Evolutionary conservation across 37 sponge, comb jelly and placozoan genomes (phyloP), one percentile per base, ranked within the genome.

Genomic region (Halisarca cf. caerulea): DNA sequence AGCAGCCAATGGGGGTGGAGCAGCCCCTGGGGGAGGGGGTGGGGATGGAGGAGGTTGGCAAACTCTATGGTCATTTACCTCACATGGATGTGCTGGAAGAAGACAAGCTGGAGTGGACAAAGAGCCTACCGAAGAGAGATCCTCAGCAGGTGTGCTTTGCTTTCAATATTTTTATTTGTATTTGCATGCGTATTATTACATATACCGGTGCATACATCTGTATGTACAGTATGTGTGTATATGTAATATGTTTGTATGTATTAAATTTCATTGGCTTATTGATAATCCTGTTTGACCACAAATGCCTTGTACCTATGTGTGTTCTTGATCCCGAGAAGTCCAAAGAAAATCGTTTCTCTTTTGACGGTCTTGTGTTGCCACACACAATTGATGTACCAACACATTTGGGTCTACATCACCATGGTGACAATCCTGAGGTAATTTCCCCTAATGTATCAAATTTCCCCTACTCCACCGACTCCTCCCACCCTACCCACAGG

Each of bases 71-170:
- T 17, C 17, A 42, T 23, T 96, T 95, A 92, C 39, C 91, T 1
- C 92, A 96, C 81, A 94, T 94, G 90, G 92, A 96, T 47, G 80
- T 87, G 32, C 58, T 89, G 24, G 95, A 96, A 80, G 77, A 35
- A 17, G 97, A 93, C 57, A 96, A 94, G 61, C 32, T 94, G 87
- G 86, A 94, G 62, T 96, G 97, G 97, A 94, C 90, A 88, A 66
- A 37, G 42, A 40, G 42, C 23, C 2, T 74, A 40, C 77, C 77
- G 8, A 44, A 40, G 0, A 40, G 2, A 41, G 24, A 39, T 1
- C 42, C 30, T 1, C 2, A 36, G 18, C 35, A 68, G 51, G 51
- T 47, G 51, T 11, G 11, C 11, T 6, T 47, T 47, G n/a, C 15
- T 62, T 15, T n/a, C 15, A 6, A 15, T 62, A 7, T 62, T 6